phyloP scores from a whole-genome alignment of 1,140 invertebrate species.

The Holotrichia oblita region DNA sequence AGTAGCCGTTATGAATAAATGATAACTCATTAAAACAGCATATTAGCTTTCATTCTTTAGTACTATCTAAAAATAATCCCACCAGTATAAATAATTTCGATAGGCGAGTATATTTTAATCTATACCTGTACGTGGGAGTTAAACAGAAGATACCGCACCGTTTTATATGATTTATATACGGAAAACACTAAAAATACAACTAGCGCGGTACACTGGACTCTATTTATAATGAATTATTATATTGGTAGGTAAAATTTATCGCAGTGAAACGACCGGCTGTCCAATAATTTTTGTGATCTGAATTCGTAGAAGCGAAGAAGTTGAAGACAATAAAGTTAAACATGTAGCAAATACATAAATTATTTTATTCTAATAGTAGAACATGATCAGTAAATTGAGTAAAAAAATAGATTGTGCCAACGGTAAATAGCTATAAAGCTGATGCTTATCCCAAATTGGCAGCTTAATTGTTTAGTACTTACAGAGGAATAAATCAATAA shows the following conservation, averaged over 20 bases:
- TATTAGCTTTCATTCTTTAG: background rate
- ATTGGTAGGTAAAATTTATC: background rate
- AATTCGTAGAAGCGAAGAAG: background rate
- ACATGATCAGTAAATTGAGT: no score
- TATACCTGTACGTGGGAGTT: background rate
- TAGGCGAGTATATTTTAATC: background rate
- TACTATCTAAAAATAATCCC: background rate
- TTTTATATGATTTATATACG: background rate
- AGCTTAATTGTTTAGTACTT: no score
- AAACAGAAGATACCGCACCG: background rate
- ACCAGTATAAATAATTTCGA: conserved; percentile 14
- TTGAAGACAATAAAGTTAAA: no score
- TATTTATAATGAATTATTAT: background rate
- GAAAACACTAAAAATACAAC: conserved; percentile 3
- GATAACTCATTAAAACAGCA: background rate
- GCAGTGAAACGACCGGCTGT: background rate
- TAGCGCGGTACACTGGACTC: background rate
- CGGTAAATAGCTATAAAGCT: no score
- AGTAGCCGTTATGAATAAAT: no score
- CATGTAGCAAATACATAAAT: no score
- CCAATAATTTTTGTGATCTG: background rate
- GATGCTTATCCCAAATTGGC: no score
- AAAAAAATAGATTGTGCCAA: no score
- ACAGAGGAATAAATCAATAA: background rate
- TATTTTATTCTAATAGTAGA: no score